Evolutionary conservation across 2,113 vertebrate species (phyloP).

Genomic region (Toxotes chatareus): DNA sequence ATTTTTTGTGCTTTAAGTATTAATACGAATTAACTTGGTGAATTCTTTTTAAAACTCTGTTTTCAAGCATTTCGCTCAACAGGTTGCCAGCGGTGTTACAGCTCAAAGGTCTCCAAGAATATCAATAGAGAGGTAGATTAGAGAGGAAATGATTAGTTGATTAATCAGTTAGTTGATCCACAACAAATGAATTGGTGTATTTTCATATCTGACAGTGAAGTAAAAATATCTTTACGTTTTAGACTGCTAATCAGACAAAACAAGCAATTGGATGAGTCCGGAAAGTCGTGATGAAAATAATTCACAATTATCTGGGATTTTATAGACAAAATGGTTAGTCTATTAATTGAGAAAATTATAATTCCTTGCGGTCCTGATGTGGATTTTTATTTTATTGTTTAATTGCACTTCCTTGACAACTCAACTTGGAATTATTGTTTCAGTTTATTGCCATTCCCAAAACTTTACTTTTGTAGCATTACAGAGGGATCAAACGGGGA

Average conservation of each 20-base stretch:
- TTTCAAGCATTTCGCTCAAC: neutral
- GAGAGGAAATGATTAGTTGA: neutral
- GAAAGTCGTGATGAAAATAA: neutral
- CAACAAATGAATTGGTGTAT: neutral
- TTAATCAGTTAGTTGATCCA: neutral
- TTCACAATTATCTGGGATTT: neutral
- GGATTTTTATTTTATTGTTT: no score
- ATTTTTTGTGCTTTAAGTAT: constrained; percentile 11
- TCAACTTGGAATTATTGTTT: neutral
- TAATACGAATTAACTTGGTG: neutral
- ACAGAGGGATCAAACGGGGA: neutral
- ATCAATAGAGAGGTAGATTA: neutral
- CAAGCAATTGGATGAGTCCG: neutral
- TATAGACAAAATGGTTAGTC: neutral
- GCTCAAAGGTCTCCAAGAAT: neutral
- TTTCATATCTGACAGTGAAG: neutral
- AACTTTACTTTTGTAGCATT: no score
- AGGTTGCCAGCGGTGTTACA: neutral
- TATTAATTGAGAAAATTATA: neutral
- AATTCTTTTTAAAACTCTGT: neutral
- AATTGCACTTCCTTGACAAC: neutral
- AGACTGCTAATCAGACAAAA: neutral
- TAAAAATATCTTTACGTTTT: neutral
- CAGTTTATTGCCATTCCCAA: neutral
- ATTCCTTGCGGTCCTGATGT: neutral